These are phyloP conservation scores for Myripristis murdjan DNA, from an alignment of 2,797 vertebrate genomes.

Conservation along the genomic window DNA sequence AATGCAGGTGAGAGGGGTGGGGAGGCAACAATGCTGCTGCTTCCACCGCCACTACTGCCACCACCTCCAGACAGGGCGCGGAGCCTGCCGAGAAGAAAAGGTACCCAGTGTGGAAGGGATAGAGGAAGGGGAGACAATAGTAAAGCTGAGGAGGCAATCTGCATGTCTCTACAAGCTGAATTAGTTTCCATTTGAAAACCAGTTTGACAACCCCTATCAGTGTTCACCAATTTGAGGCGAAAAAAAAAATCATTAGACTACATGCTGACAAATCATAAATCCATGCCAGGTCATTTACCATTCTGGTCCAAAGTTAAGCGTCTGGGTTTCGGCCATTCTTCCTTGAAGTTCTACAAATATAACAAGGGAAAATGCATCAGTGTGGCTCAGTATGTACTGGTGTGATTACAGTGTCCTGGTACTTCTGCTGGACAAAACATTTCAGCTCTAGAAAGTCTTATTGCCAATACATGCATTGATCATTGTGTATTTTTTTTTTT, in stretches of 20 bases:
- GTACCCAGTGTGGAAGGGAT: conserved; percentile 26
- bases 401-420: neutral
- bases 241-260: conserved; percentile 24
- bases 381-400: neutral
- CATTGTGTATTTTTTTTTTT: neutral
- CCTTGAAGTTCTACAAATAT: conserved; percentile 82
- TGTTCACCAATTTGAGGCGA: conserved; percentile 1
- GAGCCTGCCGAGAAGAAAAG: conserved; percentile 86
- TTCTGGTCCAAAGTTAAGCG: conserved; percentile 99
- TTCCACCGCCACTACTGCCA: conserved; percentile 63
- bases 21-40: conserved; percentile 89
- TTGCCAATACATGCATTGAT: neutral
- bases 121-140: conserved; percentile 32
- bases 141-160: conserved; percentile 15
- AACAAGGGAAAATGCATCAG: conserved; percentile 40
- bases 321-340: conserved; percentile 99
- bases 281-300: conserved; percentile 87
- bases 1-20: conserved; percentile 97
- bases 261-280: conserved; percentile 8
- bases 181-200: conserved; percentile 15
- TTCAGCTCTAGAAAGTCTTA: neutral
- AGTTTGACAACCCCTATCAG: conserved; percentile 48
- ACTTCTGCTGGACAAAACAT: neutral
- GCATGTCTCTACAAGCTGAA: conserved; percentile 51
- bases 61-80: conserved; percentile 96